Base-by-base conservation (phyloP, 2,797 vertebrate species). In the Sternotherus odoratus region DNA sequence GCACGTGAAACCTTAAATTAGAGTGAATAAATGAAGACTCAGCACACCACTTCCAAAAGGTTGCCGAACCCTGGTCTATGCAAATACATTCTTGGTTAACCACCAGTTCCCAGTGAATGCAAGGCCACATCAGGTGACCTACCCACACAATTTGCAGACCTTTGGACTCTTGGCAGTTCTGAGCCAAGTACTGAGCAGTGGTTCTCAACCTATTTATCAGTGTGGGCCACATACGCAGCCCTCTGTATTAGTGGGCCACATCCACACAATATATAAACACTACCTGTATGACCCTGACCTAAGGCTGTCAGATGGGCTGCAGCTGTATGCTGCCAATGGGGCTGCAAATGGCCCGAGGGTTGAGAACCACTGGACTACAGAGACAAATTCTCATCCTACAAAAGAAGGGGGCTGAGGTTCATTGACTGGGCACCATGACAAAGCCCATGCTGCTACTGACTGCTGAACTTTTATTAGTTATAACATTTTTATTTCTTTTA, bases 351-450 rank as follows among this genome's bases (percentile, higher is more conserved):
- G 54, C 54, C 26, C 28, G 54, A 3, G 5, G 54, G 54, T 56
- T 56, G 54, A 56, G 54, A 56, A 56, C 54, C 54, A 56, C 10
- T 26, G 28, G 51, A 46, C 66, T 0, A 0, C 80, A 85, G 82
- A 50, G 8, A n/a, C 30, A 0, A 21, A 90, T 81, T 94, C 89
- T 77, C 49, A 51, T 85, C 3, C 63, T 83, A 49, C 0, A 1
- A 50, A 0, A 8, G 77, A 88, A 39, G 36, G 87, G 77, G 21
- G 57, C n/a, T 0, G 1, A 85, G 75, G 48, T 79, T 63, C 0
- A 0, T 48, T 0, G 0, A 2, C 77, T 75, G 91, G 93, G 91
- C 96, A 77, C 33, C 0, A 0, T 82, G 93, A 93, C 92, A 90
- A 77, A 5, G 28, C 77, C 57, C 0, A 0, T 57, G 88, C 51